Evolutionary conservation across 2,888 invertebrate species (phyloP).

Genomic region (Cotesia congregata): DNA sequence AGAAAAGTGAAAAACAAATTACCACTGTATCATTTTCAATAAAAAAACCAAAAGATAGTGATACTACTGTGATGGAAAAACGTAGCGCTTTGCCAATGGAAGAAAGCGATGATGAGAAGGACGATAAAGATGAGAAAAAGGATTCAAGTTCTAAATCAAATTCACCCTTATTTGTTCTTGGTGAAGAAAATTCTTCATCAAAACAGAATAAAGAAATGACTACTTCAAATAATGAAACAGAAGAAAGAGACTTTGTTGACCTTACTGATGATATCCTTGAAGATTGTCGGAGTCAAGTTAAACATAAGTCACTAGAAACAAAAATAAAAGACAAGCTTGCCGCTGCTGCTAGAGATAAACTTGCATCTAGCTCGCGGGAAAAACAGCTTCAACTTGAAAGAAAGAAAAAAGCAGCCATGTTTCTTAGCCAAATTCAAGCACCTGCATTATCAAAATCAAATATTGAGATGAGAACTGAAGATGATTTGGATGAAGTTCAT

Average conservation of each 20-base stretch:
- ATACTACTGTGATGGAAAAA: slow-evolving; percentile 76
- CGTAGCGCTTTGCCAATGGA: slow-evolving; percentile 82
- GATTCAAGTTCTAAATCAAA: slow-evolving; percentile 58
- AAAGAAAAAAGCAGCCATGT: slow-evolving; percentile 85
- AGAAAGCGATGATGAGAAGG: slow-evolving; percentile 73
- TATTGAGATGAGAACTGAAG: slow-evolving; percentile 47
- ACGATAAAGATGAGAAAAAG: slow-evolving; percentile 55
- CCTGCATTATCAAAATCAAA: slow-evolving; percentile 44
- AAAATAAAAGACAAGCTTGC: slow-evolving; percentile 75
- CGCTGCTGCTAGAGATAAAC: slow-evolving; percentile 73
- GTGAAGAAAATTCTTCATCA: slow-evolving; percentile 50
- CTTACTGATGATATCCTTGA: slow-evolving; percentile 67
- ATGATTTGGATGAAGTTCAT: slow-evolving; percentile 62
- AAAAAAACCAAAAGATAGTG: slow-evolving; percentile 84
- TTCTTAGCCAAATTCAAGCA: slow-evolving; percentile 75
- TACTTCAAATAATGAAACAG: slow-evolving; percentile 61
- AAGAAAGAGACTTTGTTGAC: slow-evolving; percentile 65
- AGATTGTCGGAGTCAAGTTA: slow-evolving; percentile 64
- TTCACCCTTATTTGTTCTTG: slow-evolving; percentile 48
- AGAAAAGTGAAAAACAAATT: slow-evolving; percentile 64
- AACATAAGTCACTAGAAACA: slow-evolving; percentile 71
- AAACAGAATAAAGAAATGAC: slow-evolving; percentile 36
- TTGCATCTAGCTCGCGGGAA: slow-evolving; percentile 68
- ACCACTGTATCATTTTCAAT: slow-evolving; percentile 86
- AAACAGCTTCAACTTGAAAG: slow-evolving; percentile 79